A percentile compares a stretch with the other conserved stretches of the same genome.
Conservation (phyloP, 2,797 vertebrate genomes). For the Erethizon dorsatum region DNA sequence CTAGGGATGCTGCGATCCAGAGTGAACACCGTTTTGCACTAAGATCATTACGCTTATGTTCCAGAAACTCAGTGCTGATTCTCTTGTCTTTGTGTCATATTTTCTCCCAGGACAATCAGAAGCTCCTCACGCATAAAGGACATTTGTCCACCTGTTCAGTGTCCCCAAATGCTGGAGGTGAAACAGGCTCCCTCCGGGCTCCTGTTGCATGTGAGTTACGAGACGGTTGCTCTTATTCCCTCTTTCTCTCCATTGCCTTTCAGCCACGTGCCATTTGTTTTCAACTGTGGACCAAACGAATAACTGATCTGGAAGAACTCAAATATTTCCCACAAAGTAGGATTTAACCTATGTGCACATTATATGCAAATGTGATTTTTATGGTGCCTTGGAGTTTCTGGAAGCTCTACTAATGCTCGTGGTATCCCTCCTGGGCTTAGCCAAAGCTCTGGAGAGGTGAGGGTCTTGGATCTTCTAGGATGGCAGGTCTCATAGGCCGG, state of each 20-base stretch:
- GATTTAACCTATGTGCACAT: not conserved
- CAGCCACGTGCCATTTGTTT: not conserved
- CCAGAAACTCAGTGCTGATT: not conserved
- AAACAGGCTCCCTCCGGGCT: not conserved
- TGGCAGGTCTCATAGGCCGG: not conserved
- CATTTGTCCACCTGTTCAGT: not conserved
- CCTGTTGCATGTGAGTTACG: not conserved
- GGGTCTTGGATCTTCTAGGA: not conserved
- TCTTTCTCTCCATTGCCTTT: not conserved
- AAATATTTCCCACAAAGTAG: not conserved
- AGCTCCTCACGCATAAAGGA: not conserved
- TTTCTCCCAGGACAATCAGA: not conserved
- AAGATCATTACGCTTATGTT: not conserved
- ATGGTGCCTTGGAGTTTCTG: not conserved
- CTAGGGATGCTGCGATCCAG: not conserved
- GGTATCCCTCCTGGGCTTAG: not conserved
- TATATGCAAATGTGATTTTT: slow-evolving; percentile 10
- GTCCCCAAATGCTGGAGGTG: not conserved
- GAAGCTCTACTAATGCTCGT: not conserved
- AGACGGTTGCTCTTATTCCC: not conserved
- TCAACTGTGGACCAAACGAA: not conserved
- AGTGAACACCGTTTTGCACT: not conserved
- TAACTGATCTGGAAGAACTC: slow-evolving; percentile 1
- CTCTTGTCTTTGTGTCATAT: not conserved
- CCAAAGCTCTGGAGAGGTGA: not conserved